Percentiles rank a stretch among this genome's conserved stretches.
phyloP scores from a whole-genome alignment of 2,113 vertebrate species.

The Apteryx mantelli region DNA sequence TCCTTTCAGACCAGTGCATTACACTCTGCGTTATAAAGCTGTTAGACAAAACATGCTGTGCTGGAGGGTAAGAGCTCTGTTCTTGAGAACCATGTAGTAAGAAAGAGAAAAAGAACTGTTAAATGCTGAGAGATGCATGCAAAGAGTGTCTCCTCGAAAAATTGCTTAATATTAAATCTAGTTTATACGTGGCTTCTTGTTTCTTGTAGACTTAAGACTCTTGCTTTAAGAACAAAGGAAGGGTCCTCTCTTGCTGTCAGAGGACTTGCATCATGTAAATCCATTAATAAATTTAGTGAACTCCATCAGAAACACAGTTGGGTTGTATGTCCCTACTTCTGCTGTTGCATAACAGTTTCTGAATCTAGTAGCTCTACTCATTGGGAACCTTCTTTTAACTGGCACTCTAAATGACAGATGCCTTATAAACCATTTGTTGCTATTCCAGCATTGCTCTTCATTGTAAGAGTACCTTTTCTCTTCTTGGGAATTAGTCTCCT shows the following conservation, averaged over 20 bases:
- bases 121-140: neutral
- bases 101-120: neutral
- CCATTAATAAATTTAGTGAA: neutral
- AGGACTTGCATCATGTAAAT: neutral
- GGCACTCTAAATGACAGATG: neutral
- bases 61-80: neutral
- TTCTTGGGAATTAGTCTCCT: neutral
- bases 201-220: neutral
- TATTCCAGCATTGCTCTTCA: neutral
- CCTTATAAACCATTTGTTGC: neutral
- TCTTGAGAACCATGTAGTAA: neutral
- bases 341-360: neutral
- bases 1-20: neutral
- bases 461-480: neutral
- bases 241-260: neutral
- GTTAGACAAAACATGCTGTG: neutral
- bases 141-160: neutral
- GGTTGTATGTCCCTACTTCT: neutral
- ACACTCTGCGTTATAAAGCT: neutral
- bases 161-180: neutral
- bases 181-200: neutral
- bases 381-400: neutral
- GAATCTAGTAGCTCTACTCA: neutral
- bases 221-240: neutral
- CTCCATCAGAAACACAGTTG: neutral